Percentiles rank a stretch among this genome's conserved stretches.
These are phyloP conservation scores for Pangasius mekongensis DNA, from an alignment of 2,797 vertebrate genomes.

Conservation along the genomic window DNA sequence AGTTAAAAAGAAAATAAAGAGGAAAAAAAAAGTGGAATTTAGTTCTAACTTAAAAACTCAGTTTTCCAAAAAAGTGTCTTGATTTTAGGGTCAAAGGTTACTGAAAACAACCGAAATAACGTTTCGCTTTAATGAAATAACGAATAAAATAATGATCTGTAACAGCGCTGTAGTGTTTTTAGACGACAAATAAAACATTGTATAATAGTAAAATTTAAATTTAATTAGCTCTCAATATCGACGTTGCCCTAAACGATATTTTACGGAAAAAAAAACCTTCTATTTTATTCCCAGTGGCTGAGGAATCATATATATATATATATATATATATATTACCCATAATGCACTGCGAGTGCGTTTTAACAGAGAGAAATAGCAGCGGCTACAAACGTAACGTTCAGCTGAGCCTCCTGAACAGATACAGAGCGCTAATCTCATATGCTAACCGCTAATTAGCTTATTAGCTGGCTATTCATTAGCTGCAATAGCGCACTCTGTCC, in stretches of 20 bases:
- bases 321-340: background rate
- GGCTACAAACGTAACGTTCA: background rate
- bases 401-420: background rate
- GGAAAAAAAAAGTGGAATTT: background rate
- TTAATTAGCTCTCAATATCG: background rate
- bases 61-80: background rate
- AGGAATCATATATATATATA: too few relatives aligned
- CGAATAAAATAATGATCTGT: background rate
- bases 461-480: background rate
- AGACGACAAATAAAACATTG: background rate
- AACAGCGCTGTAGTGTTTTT: background rate
- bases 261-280: background rate
- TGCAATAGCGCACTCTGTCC: background rate
- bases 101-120: background rate
- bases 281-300: background rate
- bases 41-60: background rate
- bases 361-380: background rate
- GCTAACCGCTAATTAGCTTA: background rate
- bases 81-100: background rate
- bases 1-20: conserved; percentile 31
- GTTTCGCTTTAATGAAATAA: background rate
- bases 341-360: background rate
- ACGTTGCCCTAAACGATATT: background rate
- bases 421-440: background rate
- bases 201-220: background rate